These are phyloP conservation scores for Lasius fuliginosus DNA, from an alignment of 2,888 invertebrate species.

Conservation along the genomic window DNA sequence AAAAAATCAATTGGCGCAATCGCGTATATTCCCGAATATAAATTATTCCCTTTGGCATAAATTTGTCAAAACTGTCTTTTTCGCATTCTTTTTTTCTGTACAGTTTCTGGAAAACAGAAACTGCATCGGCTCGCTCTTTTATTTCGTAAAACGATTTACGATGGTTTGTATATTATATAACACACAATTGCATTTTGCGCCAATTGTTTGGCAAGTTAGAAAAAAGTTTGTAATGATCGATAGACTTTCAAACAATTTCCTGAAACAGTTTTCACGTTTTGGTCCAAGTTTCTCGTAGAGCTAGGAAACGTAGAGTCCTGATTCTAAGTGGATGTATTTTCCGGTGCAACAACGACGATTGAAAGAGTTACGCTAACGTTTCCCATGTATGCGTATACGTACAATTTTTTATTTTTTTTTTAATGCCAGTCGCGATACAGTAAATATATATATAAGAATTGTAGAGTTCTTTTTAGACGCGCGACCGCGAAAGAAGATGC, in stretches of 20 bases:
- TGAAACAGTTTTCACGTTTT: not conserved
- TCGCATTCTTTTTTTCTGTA: not conserved
- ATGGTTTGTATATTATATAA: not conserved
- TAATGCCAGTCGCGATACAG: not conserved
- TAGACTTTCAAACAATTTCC: constrained; percentile 12
- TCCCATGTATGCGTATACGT: not conserved
- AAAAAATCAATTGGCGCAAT: constrained; percentile 13
- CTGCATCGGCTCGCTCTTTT: not conserved
- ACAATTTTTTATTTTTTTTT: not conserved
- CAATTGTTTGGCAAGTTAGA: not conserved
- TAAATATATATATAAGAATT: not conserved
- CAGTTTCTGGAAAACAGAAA: not conserved
- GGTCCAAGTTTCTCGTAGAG: not conserved
- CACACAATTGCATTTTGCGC: not conserved
- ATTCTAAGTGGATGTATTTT: not conserved
- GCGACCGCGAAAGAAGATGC: not conserved
- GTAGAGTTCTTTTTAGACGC: not conserved
- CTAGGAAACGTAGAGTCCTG: not conserved
- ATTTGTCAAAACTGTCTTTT: not conserved
- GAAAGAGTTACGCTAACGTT: not conserved
- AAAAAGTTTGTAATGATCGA: not conserved
- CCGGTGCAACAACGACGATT: not conserved
- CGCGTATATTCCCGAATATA: not conserved
- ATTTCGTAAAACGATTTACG: not conserved
- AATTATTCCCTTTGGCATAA: not conserved